These are phyloP conservation scores for Nasonia vitripennis DNA, from an alignment of 1,140 invertebrate genomes.

Conservation along the genomic window DNA sequence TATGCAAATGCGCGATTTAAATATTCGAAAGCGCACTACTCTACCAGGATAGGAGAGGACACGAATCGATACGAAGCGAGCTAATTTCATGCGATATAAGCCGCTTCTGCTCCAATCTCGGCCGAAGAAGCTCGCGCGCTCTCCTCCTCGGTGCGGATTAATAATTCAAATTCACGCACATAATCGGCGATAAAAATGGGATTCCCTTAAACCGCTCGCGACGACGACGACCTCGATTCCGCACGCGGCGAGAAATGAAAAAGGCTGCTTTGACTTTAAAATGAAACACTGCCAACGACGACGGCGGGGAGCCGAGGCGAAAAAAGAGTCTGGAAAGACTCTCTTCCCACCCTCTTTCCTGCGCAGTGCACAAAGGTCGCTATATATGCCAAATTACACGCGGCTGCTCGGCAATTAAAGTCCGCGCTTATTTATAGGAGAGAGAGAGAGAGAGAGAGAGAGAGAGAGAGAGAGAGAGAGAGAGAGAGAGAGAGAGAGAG, in stretches of 20 bases:
- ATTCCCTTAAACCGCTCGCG: not conserved
- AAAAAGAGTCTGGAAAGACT: not conserved
- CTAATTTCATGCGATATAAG: not conserved
- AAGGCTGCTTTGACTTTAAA: slow-evolving; percentile 41
- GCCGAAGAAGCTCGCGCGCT: not conserved
- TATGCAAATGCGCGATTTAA: too few relatives aligned
- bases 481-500: not conserved
- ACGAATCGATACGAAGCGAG: too few relatives aligned
- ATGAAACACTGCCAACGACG: slow-evolving; percentile 32
- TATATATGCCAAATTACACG: not conserved
- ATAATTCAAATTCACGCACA: slow-evolving; percentile 20
- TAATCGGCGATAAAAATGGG: slow-evolving; percentile 13
- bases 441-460: too few relatives aligned
- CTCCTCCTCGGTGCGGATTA: not conserved
- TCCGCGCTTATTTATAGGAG: slow-evolving; percentile 15
- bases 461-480: not conserved
- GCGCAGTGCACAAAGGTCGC: not conserved
- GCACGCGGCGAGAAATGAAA: not conserved
- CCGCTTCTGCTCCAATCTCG: too few relatives aligned
- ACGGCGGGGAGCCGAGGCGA: not conserved
- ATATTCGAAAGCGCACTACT: too few relatives aligned
- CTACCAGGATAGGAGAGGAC: too few relatives aligned
- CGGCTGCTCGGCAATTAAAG: not conserved
- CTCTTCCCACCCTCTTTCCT: not conserved
- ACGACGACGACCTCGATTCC: slow-evolving; percentile 6